Evolutionary conservation across 2,888 invertebrate species (phyloP).

Genomic region (Ormyrus nitidulus): DNA sequence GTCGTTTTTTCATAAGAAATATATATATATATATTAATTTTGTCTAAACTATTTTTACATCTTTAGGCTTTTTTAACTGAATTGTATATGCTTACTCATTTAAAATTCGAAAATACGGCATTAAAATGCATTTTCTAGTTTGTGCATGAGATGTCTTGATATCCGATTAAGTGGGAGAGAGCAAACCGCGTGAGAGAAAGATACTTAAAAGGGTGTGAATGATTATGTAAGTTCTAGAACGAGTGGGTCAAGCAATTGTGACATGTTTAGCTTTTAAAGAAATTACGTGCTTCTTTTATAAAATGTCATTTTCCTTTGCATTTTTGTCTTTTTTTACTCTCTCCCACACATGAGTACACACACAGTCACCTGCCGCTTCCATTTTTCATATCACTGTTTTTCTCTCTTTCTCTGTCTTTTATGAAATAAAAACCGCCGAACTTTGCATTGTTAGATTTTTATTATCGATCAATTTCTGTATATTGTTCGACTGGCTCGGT

Average conservation of each 20-base stretch:
- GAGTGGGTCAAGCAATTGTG: background rate
- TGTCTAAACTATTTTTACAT: constrained; percentile 23
- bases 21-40: constrained; percentile 31
- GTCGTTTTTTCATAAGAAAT: constrained; percentile 26
- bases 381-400: constrained; percentile 26
- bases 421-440: constrained; percentile 35
- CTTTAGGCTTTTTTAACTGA: constrained; percentile 14
- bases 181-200: background rate
- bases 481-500: constrained; percentile 32
- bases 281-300: constrained; percentile 4
- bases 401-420: constrained; percentile 37
- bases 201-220: background rate
- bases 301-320: background rate
- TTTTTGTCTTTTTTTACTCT: constrained; percentile 4
- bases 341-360: background rate
- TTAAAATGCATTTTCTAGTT: constrained; percentile 22
- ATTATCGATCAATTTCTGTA: constrained; percentile 37
- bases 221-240: background rate
- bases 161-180: constrained; percentile 9
- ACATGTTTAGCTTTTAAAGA: background rate
- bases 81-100: constrained; percentile 21
- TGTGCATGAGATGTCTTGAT: constrained; percentile 12
- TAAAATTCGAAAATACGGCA: background rate
- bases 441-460: constrained; percentile 47
- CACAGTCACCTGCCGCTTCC: constrained; percentile 16